Base-by-base conservation (phyloP, 2,797 vertebrate species). In the Phataginus tricuspis region DNA sequence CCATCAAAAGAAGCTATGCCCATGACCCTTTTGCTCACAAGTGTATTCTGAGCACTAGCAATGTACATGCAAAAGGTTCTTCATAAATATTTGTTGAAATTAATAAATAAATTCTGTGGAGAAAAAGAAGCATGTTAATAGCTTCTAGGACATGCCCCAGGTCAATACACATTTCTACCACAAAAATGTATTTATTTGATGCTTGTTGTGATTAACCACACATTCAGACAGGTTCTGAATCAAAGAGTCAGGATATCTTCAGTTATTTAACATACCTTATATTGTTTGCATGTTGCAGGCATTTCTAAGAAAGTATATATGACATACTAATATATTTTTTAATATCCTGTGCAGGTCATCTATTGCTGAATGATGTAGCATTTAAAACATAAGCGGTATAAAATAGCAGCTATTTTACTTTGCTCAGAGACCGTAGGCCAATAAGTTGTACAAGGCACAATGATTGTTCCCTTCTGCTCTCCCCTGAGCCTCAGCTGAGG, bases 41-140 rank as follows among this genome's bases (percentile, higher is more conserved):
- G 7, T 63, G 18, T 42, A 31, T 59, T 9, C 42, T 55, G 34
- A 88, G 49, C 27, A 89, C 31, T 64, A 82, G n/a, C 39, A 86
- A 66, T 3, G 51, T 31, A 61, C 0, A 23, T 34, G 31, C 7
- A 55, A 29, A 53, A 45, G 4, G 29, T 34, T 63, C 37, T 83
- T 77, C 39, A 89, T 53, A 80, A 85, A 71, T 77, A 89, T 91
- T 77, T 89, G 29, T 25, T n/a, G 27, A 83, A 94, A 87, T 55
- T 71, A 79, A 78, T 77, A 83, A 94, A 68, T 74, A 10, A 78
- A 18, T 63, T 90, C 34, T 83, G 2, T 53, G 37, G 66, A 59
- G 69, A 84, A 93, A 37, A 19, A 86, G 10, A 71, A 29, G 4
- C 6, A 78, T 5, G 68, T 4, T 12, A 53, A 79, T 85, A 57